Conservation (phyloP, 2,888 invertebrate genomes). For the Branchellion lobata region DNA sequence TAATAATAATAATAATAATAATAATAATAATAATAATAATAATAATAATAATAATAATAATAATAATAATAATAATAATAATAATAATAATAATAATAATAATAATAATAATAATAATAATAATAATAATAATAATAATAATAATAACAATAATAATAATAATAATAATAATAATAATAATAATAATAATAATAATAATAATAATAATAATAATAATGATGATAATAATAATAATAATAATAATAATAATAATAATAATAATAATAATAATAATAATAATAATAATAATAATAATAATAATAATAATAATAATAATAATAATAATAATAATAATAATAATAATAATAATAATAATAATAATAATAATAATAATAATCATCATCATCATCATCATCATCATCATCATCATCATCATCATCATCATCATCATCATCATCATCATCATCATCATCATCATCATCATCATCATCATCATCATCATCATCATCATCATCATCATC, state of each 20-base stretch:
- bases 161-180: slow-evolving; percentile 10
- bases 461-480: not conserved
- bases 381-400: slow-evolving; percentile 34
- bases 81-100: not conserved
- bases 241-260: not conserved
- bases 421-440: not conserved
- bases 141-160: slow-evolving; percentile 4
- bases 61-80: not conserved
- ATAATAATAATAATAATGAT: slow-evolving; percentile 14
- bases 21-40: not conserved
- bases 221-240: not conserved
- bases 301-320: not conserved
- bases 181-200: slow-evolving; percentile 6
- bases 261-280: too few relatives aligned
- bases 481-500: not conserved
- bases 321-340: not conserved
- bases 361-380: too few relatives aligned
- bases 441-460: slow-evolving; percentile 34
- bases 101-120: not conserved
- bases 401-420: slow-evolving; percentile 4
- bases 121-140: slow-evolving; percentile 3
- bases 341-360: slow-evolving; percentile 13
- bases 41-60: not conserved
- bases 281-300: too few relatives aligned
- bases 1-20: slow-evolving; percentile 22